A percentile compares a stretch with the other conserved stretches of the same genome.
These are phyloP conservation scores for Cromileptes altivelis DNA, from an alignment of 2,113 vertebrate genomes.

Conservation along the genomic window DNA sequence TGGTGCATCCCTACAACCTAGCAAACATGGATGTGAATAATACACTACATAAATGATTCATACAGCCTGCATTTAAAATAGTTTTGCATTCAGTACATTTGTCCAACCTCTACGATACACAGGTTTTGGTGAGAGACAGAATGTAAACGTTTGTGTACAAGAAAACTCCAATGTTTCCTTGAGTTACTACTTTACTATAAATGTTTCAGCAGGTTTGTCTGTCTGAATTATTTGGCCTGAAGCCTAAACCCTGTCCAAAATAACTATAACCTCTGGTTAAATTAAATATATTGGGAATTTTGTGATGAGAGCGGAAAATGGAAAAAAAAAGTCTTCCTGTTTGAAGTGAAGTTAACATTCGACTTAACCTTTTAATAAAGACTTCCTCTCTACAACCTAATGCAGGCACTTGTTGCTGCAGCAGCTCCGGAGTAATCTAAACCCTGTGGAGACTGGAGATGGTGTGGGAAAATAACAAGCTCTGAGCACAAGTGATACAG, in stretches of 20 bases:
- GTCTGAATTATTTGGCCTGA: not conserved
- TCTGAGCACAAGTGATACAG: conserved; percentile 12
- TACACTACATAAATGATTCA: too few relatives aligned
- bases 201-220: not conserved
- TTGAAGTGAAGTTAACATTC: conserved; percentile 4
- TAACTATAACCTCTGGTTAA: not conserved
- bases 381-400: not conserved
- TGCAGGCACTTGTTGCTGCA: not conserved
- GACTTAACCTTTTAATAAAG: not conserved
- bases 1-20: too few relatives aligned
- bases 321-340: not conserved
- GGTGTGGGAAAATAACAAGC: conserved; percentile 42
- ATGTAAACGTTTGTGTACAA: too few relatives aligned
- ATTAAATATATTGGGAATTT: not conserved
- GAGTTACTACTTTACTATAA: not conserved
- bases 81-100: too few relatives aligned
- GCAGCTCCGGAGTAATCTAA: not conserved
- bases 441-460: not conserved
- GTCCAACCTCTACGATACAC: too few relatives aligned
- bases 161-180: too few relatives aligned
- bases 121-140: too few relatives aligned
- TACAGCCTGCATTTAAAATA: not conserved
- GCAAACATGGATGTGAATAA: too few relatives aligned
- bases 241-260: not conserved
- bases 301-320: not conserved